Evolutionary conservation across 2,113 vertebrate species (phyloP).

Genomic region (Australoheros scitulus): DNA sequence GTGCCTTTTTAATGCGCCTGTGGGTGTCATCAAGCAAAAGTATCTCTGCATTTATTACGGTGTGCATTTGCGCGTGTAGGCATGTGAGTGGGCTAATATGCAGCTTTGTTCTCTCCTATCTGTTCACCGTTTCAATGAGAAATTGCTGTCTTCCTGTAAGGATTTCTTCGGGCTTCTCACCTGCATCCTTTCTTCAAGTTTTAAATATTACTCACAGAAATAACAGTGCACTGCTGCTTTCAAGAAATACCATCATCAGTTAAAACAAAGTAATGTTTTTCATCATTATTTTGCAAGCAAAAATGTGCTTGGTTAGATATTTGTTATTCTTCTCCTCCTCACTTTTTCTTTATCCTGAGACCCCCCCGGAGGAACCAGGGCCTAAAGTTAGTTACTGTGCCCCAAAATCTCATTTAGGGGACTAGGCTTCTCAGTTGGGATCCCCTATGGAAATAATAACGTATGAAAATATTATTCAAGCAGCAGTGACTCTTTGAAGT

Average conservation of each 20-base stretch:
- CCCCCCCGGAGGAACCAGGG: no score
- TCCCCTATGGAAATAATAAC: conserved; percentile 1
- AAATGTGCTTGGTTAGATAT: neutral
- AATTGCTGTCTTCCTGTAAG: conserved; percentile 12
- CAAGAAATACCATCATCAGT: neutral
- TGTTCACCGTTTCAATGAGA: conserved; percentile 17
- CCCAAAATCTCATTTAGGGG: neutral
- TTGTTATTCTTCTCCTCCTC: neutral
- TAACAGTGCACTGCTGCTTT: neutral
- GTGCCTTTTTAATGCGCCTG: conserved; percentile 31
- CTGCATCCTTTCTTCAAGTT: neutral
- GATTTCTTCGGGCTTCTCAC: conserved; percentile 8
- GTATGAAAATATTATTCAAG: neutral
- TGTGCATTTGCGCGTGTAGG: conserved; percentile 37
- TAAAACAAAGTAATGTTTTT: neutral
- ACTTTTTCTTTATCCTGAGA: neutral
- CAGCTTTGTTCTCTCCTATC: conserved; percentile 13
- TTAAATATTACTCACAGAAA: neutral
- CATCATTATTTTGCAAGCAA: neutral
- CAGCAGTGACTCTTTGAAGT: neutral
- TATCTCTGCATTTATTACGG: conserved; percentile 39
- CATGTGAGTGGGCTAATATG: conserved; percentile 57
- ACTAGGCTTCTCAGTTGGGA: neutral
- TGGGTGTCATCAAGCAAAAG: conserved; percentile 57
- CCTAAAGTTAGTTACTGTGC: neutral